Base-by-base conservation (phyloP, 37 sponge, comb jelly and placozoan genomes). In the Theonella swinhoei region DNA sequence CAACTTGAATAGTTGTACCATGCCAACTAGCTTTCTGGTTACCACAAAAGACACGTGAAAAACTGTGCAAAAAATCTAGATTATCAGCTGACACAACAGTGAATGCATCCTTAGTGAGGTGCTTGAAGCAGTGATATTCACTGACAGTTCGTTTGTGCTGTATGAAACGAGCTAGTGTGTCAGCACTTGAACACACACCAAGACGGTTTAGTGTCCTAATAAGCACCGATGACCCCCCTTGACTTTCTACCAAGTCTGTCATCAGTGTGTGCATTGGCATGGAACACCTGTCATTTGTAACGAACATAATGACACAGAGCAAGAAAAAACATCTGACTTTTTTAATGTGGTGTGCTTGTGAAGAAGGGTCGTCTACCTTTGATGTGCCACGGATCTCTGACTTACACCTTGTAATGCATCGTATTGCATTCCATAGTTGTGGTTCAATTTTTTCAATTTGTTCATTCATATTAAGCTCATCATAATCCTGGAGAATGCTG, bases 171-270 rank as follows among this genome's bases (percentile, higher is more conserved):
- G 39, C n/a, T 24, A 79, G 78, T 33, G 64, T 61, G 66, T 79
- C 80, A 2, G 40, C 42, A 39, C 68, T 66, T 7, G 80, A 33
- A 61, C 80, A 79, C n/a, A n/a, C n/a, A n/a, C n/a, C n/a, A n/a
- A n/a, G n/a, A n/a, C n/a, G n/a, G n/a, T n/a, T n/a, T n/a, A 35
- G 66, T 30, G 36, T 64, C 35, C 35, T 24, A 26, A 79, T 37
- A 17, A 79, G 39, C 36, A 79, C 26, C 29, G 39, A 1, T 23
- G 80, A 65, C 32, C 80, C 80, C 24, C 80, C 80, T 64, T 65
- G 80, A 39, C 80, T 79, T 63, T 79, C 68, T 20, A 79, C 68
- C 20, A 64, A n/a, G 17, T 79, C 68, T 20, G 80, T 79, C 24
- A 79, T 30, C 39, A 79, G 68, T 63, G 39, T 32, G 42, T 79